Percentiles rank a stretch among this genome's conserved stretches.
Evolutionary conservation across 2,888 invertebrate genomes (phyloP).

Genomic region (Ophion obscuratus): DNA sequence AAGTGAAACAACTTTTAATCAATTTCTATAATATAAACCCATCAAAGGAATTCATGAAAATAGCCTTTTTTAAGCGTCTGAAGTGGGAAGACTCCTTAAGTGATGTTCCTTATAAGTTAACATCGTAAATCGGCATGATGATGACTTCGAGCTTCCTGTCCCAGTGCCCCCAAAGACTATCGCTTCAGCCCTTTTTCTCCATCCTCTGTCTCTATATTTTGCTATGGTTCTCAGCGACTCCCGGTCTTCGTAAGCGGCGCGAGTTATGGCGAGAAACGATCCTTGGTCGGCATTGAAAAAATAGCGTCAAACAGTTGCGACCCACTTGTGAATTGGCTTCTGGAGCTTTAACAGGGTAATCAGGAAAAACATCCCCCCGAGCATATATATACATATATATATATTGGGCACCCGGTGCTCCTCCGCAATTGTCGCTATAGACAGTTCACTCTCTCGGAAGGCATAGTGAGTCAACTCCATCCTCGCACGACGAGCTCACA

Average conservation of each 20-base stretch:
- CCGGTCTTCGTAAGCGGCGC: constrained; percentile 6
- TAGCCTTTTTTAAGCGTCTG: no score
- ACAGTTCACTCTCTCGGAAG: constrained; percentile 54
- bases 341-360: constrained; percentile 79
- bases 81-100: no score
- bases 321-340: constrained; percentile 78
- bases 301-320: constrained; percentile 80
- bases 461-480: constrained; percentile 49
- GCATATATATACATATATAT: constrained; percentile 59
- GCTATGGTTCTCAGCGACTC: neutral
- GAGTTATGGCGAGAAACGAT: constrained; percentile 46
- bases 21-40: no score
- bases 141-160: neutral
- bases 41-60: no score
- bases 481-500: constrained; percentile 46
- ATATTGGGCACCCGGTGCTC: constrained; percentile 63
- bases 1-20: no score
- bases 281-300: constrained; percentile 83
- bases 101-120: neutral
- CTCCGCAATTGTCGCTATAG: constrained; percentile 71
- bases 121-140: neutral
- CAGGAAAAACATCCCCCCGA: constrained; percentile 76
- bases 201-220: neutral
- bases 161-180: neutral
- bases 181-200: neutral